phyloP scores from a whole-genome alignment of 2,113 vertebrate genomes.

The Heptranchias perlo region DNA sequence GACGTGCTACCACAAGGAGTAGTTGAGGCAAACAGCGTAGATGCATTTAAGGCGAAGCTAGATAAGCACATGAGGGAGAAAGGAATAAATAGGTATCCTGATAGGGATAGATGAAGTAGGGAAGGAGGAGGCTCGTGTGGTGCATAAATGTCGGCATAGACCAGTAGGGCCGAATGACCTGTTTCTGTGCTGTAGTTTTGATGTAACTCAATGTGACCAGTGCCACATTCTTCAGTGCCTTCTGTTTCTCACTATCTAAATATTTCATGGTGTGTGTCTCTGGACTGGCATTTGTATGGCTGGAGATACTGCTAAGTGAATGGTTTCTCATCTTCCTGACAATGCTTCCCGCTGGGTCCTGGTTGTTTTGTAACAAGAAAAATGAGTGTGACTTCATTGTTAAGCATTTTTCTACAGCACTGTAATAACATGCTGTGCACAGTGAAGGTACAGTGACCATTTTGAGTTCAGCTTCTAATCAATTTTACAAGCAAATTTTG shows the following conservation, averaged over 20 bases:
- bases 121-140: too few species aligned
- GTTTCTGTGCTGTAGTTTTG: too few species aligned
- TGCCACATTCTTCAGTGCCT: background rate
- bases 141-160: too few species aligned
- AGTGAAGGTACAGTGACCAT: background rate
- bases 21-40: too few species aligned
- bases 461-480: background rate
- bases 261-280: background rate
- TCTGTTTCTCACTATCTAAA: background rate
- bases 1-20: too few species aligned
- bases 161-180: too few species aligned
- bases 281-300: background rate
- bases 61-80: too few species aligned
- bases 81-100: too few species aligned
- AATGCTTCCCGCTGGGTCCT: background rate
- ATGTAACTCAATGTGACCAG: too few species aligned
- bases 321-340: background rate
- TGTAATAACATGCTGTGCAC: background rate
- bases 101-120: too few species aligned
- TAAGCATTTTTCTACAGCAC: background rate
- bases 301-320: slow-evolving; percentile 10
- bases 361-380: background rate
- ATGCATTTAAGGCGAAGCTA: too few species aligned
- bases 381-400: background rate
- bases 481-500: background rate